Evolutionary conservation across 2,888 invertebrate species (phyloP).

Genomic region (Torymus tubicola): DNA sequence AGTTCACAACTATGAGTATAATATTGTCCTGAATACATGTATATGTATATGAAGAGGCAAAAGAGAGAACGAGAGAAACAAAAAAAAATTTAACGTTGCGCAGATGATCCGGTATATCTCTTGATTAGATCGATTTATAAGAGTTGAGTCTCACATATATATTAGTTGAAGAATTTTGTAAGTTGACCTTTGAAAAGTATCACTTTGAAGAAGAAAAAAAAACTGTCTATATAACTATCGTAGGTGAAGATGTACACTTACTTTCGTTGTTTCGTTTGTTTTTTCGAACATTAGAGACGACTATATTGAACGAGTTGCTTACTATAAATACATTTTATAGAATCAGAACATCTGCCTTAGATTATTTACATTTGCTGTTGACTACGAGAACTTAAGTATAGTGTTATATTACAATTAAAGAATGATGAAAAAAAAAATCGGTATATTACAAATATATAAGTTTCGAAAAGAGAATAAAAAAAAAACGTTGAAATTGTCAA

Average conservation of each 20-base stretch:
- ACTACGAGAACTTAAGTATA: slow-evolving; percentile 26
- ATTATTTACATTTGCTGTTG: slow-evolving; percentile 42
- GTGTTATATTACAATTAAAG: neutral
- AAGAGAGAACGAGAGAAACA: neutral
- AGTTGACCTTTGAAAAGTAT: slow-evolving; percentile 15
- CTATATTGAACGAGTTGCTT: slow-evolving; percentile 9
- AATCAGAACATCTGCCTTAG: slow-evolving; percentile 47
- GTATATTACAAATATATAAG: slow-evolving; percentile 21
- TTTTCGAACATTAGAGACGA: slow-evolving; percentile 8
- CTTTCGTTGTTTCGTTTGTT: slow-evolving; percentile 14
- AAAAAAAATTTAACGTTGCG: neutral
- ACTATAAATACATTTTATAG: slow-evolving; percentile 43
- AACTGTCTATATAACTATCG: neutral
- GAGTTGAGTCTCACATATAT: slow-evolving; percentile 24
- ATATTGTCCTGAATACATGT: slow-evolving; percentile 69
- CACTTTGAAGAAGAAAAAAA: neutral
- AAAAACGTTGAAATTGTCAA: slow-evolving; percentile 40
- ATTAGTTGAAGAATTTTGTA: slow-evolving; percentile 48
- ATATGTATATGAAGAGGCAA: no score
- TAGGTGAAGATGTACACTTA: neutral
- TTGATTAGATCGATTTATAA: slow-evolving; percentile 39
- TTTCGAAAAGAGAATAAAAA: slow-evolving; percentile 17
- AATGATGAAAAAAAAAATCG: slow-evolving; percentile 11
- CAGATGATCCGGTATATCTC: slow-evolving; percentile 29
- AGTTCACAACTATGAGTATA: slow-evolving; percentile 68